Evolutionary conservation across 2,888 invertebrate species (phyloP).

Genomic region (Parnassius mnemosyne): DNA sequence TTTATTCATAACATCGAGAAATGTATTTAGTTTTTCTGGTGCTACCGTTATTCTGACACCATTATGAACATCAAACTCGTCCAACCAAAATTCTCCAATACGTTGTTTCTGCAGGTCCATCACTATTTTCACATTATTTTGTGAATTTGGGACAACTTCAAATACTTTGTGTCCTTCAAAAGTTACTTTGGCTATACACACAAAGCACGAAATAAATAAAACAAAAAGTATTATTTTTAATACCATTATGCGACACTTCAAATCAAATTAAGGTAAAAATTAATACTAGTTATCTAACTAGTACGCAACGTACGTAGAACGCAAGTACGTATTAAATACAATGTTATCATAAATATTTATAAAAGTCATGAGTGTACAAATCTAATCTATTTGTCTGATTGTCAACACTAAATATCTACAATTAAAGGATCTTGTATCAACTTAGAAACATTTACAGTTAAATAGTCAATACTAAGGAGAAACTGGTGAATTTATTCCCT

Average conservation of each 20-base stretch:
- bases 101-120: conserved; percentile 59
- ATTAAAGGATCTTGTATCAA: too few species aligned
- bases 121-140: conserved; percentile 69
- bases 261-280: neutral
- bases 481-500: too few species aligned
- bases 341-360: too few species aligned
- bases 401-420: too few species aligned
- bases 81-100: conserved; percentile 62
- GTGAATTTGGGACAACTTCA: conserved; percentile 71
- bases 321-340: too few species aligned
- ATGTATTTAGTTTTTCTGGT: conserved; percentile 41
- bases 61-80: conserved; percentile 51
- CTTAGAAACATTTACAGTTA: too few species aligned
- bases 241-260: conserved; percentile 3
- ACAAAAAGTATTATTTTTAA: conserved; percentile 37
- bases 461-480: too few species aligned
- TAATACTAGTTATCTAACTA: neutral
- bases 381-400: conserved; percentile 18
- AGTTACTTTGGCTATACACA: conserved; percentile 35
- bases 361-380: neutral
- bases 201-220: conserved; percentile 20
- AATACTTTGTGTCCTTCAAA: conserved; percentile 82
- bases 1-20: conserved; percentile 37
- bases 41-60: conserved; percentile 57
- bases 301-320: neutral